Evolutionary conservation across 2,888 invertebrate genomes (phyloP), one percentile per base, ranked within the genome.

Genomic region (Timema podura): DNA sequence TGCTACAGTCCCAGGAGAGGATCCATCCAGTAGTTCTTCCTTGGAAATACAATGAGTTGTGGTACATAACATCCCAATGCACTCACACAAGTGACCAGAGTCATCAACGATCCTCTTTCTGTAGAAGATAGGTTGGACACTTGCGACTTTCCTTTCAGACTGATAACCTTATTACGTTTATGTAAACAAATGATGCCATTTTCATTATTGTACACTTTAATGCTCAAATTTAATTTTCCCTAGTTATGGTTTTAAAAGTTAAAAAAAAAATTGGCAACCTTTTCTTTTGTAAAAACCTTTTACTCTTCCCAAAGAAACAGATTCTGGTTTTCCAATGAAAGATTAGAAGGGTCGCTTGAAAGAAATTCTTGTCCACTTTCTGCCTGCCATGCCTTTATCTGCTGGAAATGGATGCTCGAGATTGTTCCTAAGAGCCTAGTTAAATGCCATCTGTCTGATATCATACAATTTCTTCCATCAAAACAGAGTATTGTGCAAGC

Each of bases 301-400:
- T 45, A 69, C 69, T 49, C 73, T 65, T 46, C 70, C 71, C 48
- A 54, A 51, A 45, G 73, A 73, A 45, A 72, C 72, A 15, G 59
- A 30, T 48, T 69, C 69, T 48, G 75, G 75, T 9, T 16, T 71
- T 15, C 72, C 30, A 45, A 74, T 49, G 8, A 71, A 69, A 46
- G 74, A 48, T 30, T 49, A 48, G 44, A 71, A 68, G 64, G 75
- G 72, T 6, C 72, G 49, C 47, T 69, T 59, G 64, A 74, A 59
- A 51, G 75, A 75, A 48, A 66, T 57, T 54, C 67, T 69, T 30
- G 73, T 64, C 75, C 74, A 74, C 45, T 71, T 72, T 68, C 69
- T 72, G 7, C 66, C 71, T 49, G 64, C 61, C 30, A 44, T 15
- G 16, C 45, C 44, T 51, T 46, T 65, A n/a, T 51, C 64, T 44